Evolutionary conservation across 1,140 invertebrate genomes (phyloP), one percentile per base, ranked within the genome.

Genomic region (Dermatophagoides farinae): DNA sequence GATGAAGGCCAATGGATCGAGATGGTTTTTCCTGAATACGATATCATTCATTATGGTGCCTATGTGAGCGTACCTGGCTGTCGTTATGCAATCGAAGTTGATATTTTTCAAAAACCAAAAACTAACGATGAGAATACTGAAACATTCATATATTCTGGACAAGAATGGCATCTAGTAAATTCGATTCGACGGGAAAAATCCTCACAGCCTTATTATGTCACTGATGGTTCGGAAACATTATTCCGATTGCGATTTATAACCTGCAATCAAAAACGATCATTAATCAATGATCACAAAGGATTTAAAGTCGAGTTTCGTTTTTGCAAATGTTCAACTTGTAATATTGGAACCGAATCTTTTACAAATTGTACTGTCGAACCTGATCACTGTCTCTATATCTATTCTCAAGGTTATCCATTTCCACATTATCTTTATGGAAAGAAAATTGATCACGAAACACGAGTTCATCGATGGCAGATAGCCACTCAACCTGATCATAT

Each of bases 401-500:
- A 67, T 23, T 68, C 67, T 12, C 52, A 63, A 38, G 67, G 67
- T 12, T 68, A 68, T 61, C 67, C 67, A 9, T 68, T 65, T 55
- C 67, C 67, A 14, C 63, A 68, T 25, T 61, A 66, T 23, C 54
- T 53, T 10, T 67, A 64, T 31, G 61, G 62, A 12, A 53, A 60
- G 4, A 53, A 52, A 0, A 44, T 44, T 0, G 31, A 31, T 31
- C 31, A 31, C 31, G 49, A 51, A 11, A 14, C 59, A 37, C 62
- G 62, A 22, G 64, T 63, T 23, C 67, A 68, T 43, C 62, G 55
- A n/a, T 68, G 66, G 66, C 38, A 64, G 0, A 23, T 68, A 8
- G 16, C 52, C 0, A 58, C 55, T 12, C 38, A 54, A 10, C 40
- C 66, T 25, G 51, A 46, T 20, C 23, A 64, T 25, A 54, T 62